Conservation (phyloP, 2,888 invertebrate genomes). For the Drosophila formosana region DNA sequence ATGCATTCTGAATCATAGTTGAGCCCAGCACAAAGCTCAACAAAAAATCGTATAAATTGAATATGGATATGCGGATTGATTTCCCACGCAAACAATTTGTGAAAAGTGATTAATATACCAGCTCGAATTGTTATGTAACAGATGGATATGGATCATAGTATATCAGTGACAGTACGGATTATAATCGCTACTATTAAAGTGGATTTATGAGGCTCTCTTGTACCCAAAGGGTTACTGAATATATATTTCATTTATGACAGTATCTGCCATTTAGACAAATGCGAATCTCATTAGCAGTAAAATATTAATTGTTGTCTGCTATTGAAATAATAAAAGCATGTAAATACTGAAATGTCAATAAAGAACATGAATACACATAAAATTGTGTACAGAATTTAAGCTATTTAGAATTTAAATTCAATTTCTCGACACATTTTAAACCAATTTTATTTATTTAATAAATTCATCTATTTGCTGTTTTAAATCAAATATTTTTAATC, state of each 20-base stretch:
- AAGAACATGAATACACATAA: too few species aligned
- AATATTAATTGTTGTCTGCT: neutral
- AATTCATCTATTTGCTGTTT: neutral
- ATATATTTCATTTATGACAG: too few species aligned
- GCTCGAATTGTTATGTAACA: neutral
- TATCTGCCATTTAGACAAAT: too few species aligned
- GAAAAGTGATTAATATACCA: constrained; percentile 5
- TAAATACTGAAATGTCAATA: too few species aligned
- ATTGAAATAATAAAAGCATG: too few species aligned
- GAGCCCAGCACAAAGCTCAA: constrained; percentile 5
- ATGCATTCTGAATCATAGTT: constrained; percentile 17
- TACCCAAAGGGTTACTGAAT: neutral
- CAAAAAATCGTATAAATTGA: constrained; percentile 10
- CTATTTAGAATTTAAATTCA: too few species aligned
- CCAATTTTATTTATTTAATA: too few species aligned
- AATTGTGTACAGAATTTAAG: too few species aligned
- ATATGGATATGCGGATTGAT: constrained; percentile 11
- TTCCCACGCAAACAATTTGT: neutral
- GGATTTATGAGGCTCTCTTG: neutral
- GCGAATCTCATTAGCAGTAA: neutral
- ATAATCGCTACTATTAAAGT: neutral
- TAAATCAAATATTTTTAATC: neutral
- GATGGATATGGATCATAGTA: neutral
- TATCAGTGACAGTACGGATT: constrained; percentile 1
- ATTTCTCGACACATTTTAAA: too few species aligned